A percentile compares a stretch with the other conserved stretches of the same genome.
phyloP scores from a whole-genome alignment of 2,113 vertebrate species.

The Atlantisia rogersi region DNA sequence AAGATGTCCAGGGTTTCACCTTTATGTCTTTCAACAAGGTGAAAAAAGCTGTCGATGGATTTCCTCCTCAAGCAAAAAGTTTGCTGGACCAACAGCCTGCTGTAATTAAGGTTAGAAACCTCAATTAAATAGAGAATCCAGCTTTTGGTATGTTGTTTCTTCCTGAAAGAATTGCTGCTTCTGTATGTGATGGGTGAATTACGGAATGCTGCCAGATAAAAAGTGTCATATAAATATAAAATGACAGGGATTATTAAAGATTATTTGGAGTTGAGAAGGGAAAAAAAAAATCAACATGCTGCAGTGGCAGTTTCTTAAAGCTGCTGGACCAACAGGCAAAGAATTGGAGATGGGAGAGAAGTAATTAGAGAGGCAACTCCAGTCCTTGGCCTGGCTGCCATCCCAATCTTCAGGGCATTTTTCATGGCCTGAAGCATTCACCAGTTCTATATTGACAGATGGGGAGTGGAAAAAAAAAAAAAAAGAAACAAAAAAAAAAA shows the following conservation, averaged over 20 bases:
- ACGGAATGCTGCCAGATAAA: background rate
- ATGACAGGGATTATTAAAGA: background rate
- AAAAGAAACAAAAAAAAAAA: no score
- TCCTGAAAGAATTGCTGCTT: background rate
- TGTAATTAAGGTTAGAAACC: conserved; percentile 69
- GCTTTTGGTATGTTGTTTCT: background rate
- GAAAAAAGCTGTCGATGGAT: conserved; percentile 37
- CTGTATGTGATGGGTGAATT: background rate
- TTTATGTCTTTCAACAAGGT: background rate
- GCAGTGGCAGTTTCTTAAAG: background rate
- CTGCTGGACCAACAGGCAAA: background rate
- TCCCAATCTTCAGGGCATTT: background rate
- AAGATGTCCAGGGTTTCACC: background rate
- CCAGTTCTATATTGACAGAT: background rate
- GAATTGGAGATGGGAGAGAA: background rate
- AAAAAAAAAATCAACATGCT: background rate
- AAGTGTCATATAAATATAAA: background rate
- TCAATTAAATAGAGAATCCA: conserved; percentile 52
- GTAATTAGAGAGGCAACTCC: background rate
- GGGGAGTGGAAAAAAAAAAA: fast-evolving
- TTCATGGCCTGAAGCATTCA: background rate
- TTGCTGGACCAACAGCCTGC: conserved; percentile 20
- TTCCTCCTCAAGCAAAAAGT: conserved; percentile 47
- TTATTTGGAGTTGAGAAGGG: background rate
- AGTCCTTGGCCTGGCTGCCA: background rate